Conservation (phyloP, 2,797 vertebrate genomes). For the Yasuhikotakia modesta region DNA sequence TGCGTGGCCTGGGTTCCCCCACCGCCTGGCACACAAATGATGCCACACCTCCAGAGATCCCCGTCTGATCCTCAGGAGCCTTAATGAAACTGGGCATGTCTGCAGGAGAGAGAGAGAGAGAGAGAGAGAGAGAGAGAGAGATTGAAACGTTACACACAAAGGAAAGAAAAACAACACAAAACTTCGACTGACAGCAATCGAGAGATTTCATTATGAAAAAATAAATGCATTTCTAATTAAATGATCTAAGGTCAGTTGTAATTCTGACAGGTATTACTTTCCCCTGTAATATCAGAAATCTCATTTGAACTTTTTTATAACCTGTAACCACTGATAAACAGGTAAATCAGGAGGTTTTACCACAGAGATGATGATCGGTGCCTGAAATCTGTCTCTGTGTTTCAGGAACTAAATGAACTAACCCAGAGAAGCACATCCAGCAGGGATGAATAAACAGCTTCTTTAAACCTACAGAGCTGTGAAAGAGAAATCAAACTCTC, state of each 20-base stretch:
- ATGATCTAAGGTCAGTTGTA: too few relatives aligned
- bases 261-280: too few relatives aligned
- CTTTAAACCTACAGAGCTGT: neutral
- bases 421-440: neutral
- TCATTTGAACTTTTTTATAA: too few relatives aligned
- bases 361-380: neutral
- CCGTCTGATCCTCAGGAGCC: conserved; percentile 95
- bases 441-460: neutral
- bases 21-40: conserved; percentile 97
- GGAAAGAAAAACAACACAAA: too few relatives aligned
- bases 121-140: conserved; percentile 28
- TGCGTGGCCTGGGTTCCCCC: conserved; percentile 94
- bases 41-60: conserved; percentile 95
- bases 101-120: conserved; percentile 59
- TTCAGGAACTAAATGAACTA: neutral
- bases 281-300: too few relatives aligned
- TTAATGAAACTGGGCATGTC: conserved; percentile 91
- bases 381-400: neutral
- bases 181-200: too few relatives aligned
- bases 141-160: too few relatives aligned
- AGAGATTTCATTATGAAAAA: too few relatives aligned
- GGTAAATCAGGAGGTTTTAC: too few relatives aligned
- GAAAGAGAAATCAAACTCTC: neutral
- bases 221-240: too few relatives aligned
- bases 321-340: too few relatives aligned